These are phyloP conservation scores for Ia io DNA, from an alignment of 2,113 vertebrate species.

Conservation along the genomic window DNA sequence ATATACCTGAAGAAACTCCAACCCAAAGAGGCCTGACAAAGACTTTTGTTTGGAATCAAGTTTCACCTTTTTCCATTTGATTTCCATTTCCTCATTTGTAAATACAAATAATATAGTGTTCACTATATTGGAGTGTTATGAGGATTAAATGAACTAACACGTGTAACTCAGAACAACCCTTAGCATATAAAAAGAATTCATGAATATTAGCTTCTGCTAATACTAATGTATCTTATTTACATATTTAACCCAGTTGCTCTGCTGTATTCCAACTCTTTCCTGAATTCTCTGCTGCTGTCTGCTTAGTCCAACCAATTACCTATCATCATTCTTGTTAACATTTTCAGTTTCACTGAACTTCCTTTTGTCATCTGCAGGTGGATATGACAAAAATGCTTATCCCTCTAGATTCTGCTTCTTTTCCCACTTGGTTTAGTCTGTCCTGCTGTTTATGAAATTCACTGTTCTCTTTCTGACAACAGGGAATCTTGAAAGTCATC, in stretches of 20 bases:
- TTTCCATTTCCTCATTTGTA: neutral
- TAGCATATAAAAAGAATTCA: neutral
- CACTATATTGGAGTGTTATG: neutral
- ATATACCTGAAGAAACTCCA: neutral
- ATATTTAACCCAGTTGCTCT: neutral
- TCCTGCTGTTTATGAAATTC: constrained; percentile 63
- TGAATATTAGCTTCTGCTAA: neutral
- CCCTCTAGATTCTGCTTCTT: constrained; percentile 1
- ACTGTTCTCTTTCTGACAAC: constrained; percentile 51
- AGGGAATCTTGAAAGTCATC: constrained; percentile 51
- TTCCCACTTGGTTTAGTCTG: constrained; percentile 16
- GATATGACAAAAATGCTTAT: neutral
- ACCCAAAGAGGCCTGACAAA: neutral
- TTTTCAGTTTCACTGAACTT: neutral
- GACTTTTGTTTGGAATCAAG: neutral
- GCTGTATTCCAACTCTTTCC: neutral
- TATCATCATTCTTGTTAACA: neutral
- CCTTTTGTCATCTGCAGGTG: neutral
- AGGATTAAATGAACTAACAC: neutral
- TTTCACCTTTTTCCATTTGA: neutral
- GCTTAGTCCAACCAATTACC: neutral
- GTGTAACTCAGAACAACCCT: neutral
- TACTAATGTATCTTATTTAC: neutral
- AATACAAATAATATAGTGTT: neutral
- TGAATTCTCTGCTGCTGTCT: neutral